Evolutionary conservation across 2,113 vertebrate species (phyloP).

Genomic region (Lepus timidus): DNA sequence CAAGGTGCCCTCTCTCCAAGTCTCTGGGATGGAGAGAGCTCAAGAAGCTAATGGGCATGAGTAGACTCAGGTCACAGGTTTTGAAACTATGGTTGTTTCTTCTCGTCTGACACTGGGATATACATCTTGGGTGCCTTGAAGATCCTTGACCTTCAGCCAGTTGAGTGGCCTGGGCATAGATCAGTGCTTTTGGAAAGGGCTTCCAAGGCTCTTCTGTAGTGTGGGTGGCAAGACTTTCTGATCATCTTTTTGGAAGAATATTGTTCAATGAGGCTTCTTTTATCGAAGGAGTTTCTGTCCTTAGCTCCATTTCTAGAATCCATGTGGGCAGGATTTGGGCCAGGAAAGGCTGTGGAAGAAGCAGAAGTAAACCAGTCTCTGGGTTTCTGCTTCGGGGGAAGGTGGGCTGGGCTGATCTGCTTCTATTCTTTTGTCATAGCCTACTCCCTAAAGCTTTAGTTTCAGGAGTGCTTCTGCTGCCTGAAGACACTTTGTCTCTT

Average conservation of each 20-base stretch:
- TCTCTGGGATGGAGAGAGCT: background rate
- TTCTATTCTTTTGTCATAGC: slow-evolving; percentile 90
- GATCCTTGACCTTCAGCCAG: slow-evolving; percentile 87
- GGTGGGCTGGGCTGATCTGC: slow-evolving; percentile 89
- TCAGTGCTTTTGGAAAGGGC: slow-evolving; percentile 92
- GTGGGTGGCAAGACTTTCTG: slow-evolving; percentile 91
- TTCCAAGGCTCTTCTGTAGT: slow-evolving; percentile 92
- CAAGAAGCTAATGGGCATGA: slow-evolving; percentile 93
- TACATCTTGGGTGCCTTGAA: slow-evolving; percentile 92
- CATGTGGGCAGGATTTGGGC: slow-evolving; percentile 83
- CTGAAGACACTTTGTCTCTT: slow-evolving; percentile 88
- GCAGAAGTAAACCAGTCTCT: slow-evolving; percentile 93
- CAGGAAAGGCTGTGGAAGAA: slow-evolving; percentile 86
- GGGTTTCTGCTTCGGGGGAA: slow-evolving; percentile 91
- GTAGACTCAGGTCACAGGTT: slow-evolving; percentile 92
- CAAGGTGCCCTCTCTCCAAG: slow-evolving; percentile 11
- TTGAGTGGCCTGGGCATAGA: slow-evolving; percentile 90
- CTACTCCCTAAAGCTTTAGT: slow-evolving; percentile 93
- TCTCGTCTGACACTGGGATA: slow-evolving; percentile 86
- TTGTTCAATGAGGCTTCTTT: slow-evolving; percentile 93
- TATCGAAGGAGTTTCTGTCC: slow-evolving; percentile 87
- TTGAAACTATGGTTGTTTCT: slow-evolving; percentile 90
- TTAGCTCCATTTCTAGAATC: slow-evolving; percentile 87
- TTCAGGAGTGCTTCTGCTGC: slow-evolving; percentile 74
- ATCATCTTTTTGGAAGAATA: slow-evolving; percentile 92